Conservation (phyloP, 2,888 invertebrate species). For the Mesoligia furuncula region DNA sequence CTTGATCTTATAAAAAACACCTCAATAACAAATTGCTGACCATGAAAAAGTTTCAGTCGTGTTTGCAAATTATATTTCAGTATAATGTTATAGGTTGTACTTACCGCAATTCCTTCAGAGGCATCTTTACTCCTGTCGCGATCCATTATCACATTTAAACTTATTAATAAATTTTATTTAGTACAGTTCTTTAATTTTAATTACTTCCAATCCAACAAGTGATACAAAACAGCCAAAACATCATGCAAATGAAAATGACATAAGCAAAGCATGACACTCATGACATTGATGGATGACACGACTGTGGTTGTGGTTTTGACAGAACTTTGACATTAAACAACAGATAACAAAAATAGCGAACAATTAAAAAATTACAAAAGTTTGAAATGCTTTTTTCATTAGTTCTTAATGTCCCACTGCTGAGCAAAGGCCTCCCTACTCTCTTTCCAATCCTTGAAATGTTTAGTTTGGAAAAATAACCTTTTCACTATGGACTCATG, state of each 20-base stretch:
- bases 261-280: slow-evolving; percentile 16
- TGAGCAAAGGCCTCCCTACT: background rate
- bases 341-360: background rate
- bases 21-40: slow-evolving; percentile 46
- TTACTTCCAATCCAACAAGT: slow-evolving; percentile 24
- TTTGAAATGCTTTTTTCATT: background rate
- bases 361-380: background rate
- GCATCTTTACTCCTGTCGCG: slow-evolving; percentile 83
- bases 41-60: slow-evolving; percentile 33
- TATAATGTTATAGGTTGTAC: slow-evolving; percentile 58
- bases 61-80: background rate
- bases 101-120: slow-evolving; percentile 88
- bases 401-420: background rate
- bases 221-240: slow-evolving; percentile 54
- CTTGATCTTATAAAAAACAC: slow-evolving; percentile 32
- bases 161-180: background rate
- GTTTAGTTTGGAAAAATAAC: background rate
- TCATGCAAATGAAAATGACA: slow-evolving; percentile 55
- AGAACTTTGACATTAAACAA: slow-evolving; percentile 3
- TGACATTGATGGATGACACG: slow-evolving; percentile 45
- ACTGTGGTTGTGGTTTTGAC: slow-evolving; percentile 27
- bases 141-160: slow-evolving; percentile 76
- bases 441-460: background rate
- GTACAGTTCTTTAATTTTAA: slow-evolving; percentile 14
- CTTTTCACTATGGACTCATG: background rate